Conservation (phyloP, 2,113 vertebrate species). For the Cyanoramphus novaezelandiae region DNA sequence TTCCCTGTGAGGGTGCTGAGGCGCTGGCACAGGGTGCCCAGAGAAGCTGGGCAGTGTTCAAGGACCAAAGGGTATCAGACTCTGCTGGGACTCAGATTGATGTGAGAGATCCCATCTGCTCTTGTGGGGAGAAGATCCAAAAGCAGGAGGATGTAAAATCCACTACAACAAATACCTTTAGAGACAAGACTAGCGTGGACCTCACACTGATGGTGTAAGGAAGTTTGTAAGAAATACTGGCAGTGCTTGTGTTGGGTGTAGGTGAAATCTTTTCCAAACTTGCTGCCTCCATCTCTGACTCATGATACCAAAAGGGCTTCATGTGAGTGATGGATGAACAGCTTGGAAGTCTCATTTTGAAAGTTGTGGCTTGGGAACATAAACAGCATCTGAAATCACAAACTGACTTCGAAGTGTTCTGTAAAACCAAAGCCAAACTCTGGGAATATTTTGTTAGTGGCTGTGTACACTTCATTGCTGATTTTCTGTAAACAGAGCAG, state of each 20-base stretch:
- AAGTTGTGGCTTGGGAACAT: constrained; percentile 30
- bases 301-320: accelerated
- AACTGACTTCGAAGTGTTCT: constrained; percentile 28
- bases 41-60: neutral
- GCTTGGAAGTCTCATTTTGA: constrained; percentile 19
- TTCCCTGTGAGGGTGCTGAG: neutral
- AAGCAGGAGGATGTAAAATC: neutral
- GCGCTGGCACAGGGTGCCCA: too few species aligned
- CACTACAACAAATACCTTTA: neutral
- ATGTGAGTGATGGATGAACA: neutral
- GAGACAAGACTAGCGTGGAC: neutral
- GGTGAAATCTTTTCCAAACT: neutral
- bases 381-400: constrained; percentile 60
- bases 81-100: neutral
- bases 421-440: constrained; percentile 34
- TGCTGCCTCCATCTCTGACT: neutral
- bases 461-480: constrained; percentile 26
- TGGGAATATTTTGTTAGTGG: neutral
- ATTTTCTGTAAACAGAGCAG: constrained; percentile 50
- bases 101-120: neutral
- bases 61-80: too few species aligned
- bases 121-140: neutral
- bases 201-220: neutral
- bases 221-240: accelerated
- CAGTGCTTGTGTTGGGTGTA: neutral